Percentiles rank a stretch among this genome's conserved stretches.
Conservation (phyloP, 2,113 vertebrate genomes). For the Glaucidium brasilianum region DNA sequence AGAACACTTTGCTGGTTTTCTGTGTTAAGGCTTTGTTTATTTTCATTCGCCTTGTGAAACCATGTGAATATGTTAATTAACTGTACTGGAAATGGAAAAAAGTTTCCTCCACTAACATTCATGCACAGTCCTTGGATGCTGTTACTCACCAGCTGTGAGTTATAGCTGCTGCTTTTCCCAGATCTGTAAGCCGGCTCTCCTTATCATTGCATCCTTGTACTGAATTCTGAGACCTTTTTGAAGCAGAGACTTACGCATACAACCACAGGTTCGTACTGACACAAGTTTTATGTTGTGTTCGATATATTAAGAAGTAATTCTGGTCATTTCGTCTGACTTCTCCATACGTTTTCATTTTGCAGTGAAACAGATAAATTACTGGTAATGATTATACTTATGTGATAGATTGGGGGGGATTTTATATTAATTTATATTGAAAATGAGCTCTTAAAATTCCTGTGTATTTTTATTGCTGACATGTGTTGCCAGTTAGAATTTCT, state of each 20-base stretch:
- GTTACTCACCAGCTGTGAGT: not conserved
- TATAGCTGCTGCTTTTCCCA: not conserved
- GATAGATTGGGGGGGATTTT: not conserved
- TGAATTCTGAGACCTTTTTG: not conserved
- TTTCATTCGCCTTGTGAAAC: not conserved
- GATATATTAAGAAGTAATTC: not conserved
- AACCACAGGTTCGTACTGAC: not conserved
- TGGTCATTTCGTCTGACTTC: not conserved
- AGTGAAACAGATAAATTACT: not conserved
- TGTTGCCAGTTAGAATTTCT: not conserved
- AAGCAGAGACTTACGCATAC: not conserved
- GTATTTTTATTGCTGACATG: not conserved
- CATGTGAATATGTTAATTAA: not conserved
- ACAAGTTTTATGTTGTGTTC: not conserved
- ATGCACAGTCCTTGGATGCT: not conserved
- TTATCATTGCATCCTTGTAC: not conserved
- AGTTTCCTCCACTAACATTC: not conserved
- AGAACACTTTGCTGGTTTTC: not conserved
- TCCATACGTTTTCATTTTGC: rapidly evolving
- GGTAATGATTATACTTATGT: not conserved
- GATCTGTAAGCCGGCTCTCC: not conserved
- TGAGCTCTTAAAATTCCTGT: not conserved
- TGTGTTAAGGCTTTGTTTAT: not conserved
- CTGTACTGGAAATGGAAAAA: not conserved
- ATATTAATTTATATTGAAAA: not conserved